phyloP scores from a whole-genome alignment of 2,888 invertebrate genomes.

The Caenorhabditis virilis region DNA sequence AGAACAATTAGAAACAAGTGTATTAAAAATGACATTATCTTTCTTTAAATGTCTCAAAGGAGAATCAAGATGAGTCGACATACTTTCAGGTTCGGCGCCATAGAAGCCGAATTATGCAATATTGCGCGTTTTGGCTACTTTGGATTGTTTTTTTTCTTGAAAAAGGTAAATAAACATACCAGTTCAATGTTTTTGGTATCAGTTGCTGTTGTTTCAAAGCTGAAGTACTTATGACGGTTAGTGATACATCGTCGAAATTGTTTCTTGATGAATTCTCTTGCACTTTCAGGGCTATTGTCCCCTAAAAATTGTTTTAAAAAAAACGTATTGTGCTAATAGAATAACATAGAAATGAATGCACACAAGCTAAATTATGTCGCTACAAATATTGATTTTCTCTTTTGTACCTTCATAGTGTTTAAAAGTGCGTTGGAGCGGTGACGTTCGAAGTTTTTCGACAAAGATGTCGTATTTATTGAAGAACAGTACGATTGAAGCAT shows the following conservation, averaged over 20 bases:
- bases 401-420: conserved; percentile 61
- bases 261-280: conserved; percentile 66
- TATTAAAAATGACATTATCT: too few species aligned
- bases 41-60: too few species aligned
- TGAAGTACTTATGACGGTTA: conserved; percentile 52
- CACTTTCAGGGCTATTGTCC: conserved; percentile 60
- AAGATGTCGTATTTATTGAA: conserved; percentile 68
- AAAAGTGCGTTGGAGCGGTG: conserved; percentile 62
- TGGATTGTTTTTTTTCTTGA: too few species aligned
- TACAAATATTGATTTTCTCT: too few species aligned
- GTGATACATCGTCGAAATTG: conserved; percentile 67
- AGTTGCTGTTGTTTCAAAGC: conserved; percentile 68
- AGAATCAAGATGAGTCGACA: too few species aligned
- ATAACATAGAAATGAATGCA: not conserved
- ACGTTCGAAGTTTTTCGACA: conserved; percentile 63
- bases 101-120: too few species aligned
- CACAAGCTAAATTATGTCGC: too few species aligned
- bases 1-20: too few species aligned
- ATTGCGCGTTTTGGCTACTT: too few species aligned
- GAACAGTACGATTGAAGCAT: conserved; percentile 69
- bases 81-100: too few species aligned
- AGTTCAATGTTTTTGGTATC: conserved; percentile 68
- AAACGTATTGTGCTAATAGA: too few species aligned
- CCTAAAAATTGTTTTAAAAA: conserved; percentile 54
- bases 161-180: conserved; percentile 26